These are phyloP conservation scores for Cartodere bifasciata DNA, from an alignment of 2,888 invertebrate species.

Conservation along the genomic window DNA sequence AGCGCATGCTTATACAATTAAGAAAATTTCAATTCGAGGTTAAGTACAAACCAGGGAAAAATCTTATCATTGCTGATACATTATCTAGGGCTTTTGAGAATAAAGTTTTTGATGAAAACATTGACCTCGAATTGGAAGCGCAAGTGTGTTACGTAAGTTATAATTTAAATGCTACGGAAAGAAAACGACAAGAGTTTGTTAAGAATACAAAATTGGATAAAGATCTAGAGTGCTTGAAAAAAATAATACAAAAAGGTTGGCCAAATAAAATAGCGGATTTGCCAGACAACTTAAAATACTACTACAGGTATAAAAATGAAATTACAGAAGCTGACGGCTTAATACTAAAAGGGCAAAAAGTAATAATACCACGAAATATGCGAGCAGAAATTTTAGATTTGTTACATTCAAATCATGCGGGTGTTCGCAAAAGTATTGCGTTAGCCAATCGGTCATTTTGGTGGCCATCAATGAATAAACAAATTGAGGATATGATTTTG, in stretches of 20 bases:
- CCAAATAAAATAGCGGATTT: slow-evolving; percentile 8
- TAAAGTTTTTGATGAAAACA: slow-evolving; percentile 8
- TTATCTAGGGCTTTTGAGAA: slow-evolving; percentile 10
- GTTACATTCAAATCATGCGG: slow-evolving; percentile 12
- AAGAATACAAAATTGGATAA: slow-evolving; percentile 2
- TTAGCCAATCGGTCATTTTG: slow-evolving; percentile 11
- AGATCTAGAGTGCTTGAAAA: slow-evolving; percentile 6
- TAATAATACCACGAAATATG: slow-evolving; percentile 11
- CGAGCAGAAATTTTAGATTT: slow-evolving; percentile 11
- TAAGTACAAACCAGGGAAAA: slow-evolving; percentile 13
- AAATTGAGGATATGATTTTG: slow-evolving; percentile 10
- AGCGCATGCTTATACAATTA: slow-evolving; percentile 13
- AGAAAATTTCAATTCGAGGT: slow-evolving; percentile 11
- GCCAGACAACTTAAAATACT: neutral
- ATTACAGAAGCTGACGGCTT: too few species aligned
- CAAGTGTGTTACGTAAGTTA: slow-evolving; percentile 9
- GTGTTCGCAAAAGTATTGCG: slow-evolving; percentile 8
- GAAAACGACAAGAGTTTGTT: slow-evolving; percentile 6
- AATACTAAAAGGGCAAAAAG: slow-evolving; percentile 10
- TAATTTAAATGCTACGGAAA: slow-evolving; percentile 3
- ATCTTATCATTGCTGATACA: slow-evolving; percentile 13
- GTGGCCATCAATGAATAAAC: slow-evolving; percentile 13
- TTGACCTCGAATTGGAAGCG: slow-evolving; percentile 10
- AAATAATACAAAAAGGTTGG: slow-evolving; percentile 9
- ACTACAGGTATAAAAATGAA: too few species aligned